A percentile compares a stretch with the other conserved stretches of the same genome.
phyloP scores from a whole-genome alignment of 2,888 invertebrate species.

The Cancer borealis region DNA sequence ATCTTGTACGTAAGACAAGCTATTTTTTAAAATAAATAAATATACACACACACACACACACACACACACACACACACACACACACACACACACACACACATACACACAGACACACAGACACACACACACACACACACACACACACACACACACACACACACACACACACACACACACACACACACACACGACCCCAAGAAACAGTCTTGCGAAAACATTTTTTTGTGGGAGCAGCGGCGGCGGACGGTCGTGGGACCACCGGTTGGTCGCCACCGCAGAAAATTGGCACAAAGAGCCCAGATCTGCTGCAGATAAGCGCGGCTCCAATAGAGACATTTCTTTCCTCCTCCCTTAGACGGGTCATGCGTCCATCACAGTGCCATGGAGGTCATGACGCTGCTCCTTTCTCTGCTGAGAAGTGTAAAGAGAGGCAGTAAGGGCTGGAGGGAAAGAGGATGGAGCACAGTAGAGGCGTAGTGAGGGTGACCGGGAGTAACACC shows the following conservation, averaged over 20 bases:
- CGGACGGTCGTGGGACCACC: slow-evolving; percentile 24
- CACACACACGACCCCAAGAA: background rate
- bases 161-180: slow-evolving; percentile 55
- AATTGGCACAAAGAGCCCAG: slow-evolving; percentile 63
- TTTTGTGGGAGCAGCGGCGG: slow-evolving; percentile 25
- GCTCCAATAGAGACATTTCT: slow-evolving; percentile 63
- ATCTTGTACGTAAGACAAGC: background rate
- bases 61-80: too few species aligned
- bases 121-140: slow-evolving; percentile 51
- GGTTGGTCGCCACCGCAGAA: slow-evolving; percentile 58
- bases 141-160: slow-evolving; percentile 59
- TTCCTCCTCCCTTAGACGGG: slow-evolving; percentile 35
- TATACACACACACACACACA: too few species aligned
- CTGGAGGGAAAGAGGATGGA: background rate
- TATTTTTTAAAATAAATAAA: too few species aligned
- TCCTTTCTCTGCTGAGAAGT: background rate
- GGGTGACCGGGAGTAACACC: slow-evolving; percentile 49
- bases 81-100: slow-evolving; percentile 15
- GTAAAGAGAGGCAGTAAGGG: background rate
- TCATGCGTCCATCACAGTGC: background rate
- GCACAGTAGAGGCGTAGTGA: background rate
- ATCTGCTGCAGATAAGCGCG: slow-evolving; percentile 48
- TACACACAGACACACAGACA: slow-evolving; percentile 24
- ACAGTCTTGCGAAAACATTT: slow-evolving; percentile 2
- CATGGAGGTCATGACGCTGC: background rate